Percentiles rank a stretch among this genome's conserved stretches.
Conservation (phyloP, 2,888 invertebrate genomes). For the Fabriciana adippe region DNA sequence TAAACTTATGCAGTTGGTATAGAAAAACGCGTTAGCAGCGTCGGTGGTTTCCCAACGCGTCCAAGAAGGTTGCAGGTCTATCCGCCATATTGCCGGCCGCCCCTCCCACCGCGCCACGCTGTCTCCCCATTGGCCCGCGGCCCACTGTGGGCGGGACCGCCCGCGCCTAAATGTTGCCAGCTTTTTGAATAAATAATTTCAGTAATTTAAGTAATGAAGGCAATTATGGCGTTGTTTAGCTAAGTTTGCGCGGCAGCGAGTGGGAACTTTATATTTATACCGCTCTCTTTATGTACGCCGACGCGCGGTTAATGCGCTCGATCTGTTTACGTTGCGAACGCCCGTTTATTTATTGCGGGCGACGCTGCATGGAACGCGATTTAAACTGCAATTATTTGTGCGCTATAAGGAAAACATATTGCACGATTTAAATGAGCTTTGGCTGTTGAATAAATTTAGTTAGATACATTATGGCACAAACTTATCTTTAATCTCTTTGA, state of each 20-base stretch:
- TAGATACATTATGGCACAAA: conserved; percentile 30
- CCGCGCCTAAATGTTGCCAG: conserved; percentile 78
- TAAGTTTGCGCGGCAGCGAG: conserved; percentile 81
- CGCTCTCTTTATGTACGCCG: conserved; percentile 81
- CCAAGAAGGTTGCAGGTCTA: conserved; percentile 47
- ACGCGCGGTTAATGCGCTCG: conserved; percentile 81
- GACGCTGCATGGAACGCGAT: conserved; percentile 73
- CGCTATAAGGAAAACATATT: conserved; percentile 73
- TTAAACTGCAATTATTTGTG: conserved; percentile 80
- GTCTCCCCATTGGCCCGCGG: conserved; percentile 59
- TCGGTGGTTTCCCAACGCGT: conserved; percentile 43
- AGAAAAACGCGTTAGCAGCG: conserved; percentile 46
- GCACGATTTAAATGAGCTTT: conserved; percentile 63
- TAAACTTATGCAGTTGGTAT: conserved; percentile 44
- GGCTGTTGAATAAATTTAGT: conserved; percentile 43
- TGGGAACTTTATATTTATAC: conserved; percentile 82
- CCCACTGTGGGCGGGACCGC: conserved; percentile 57
- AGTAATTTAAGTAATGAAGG: conserved; percentile 83
- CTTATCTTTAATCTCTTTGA: conserved; percentile 24
- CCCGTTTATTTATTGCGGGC: conserved; percentile 76
- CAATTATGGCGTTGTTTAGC: conserved; percentile 83
- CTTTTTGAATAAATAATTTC: conserved; percentile 83
- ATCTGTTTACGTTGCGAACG: conserved; percentile 79
- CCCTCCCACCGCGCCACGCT: conserved; percentile 59
- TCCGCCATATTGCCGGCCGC: conserved; percentile 76